Percentiles rank a stretch among this genome's conserved stretches.
phyloP scores from a whole-genome alignment of 2,888 invertebrate species.

The Pristionchus mayeri region DNA sequence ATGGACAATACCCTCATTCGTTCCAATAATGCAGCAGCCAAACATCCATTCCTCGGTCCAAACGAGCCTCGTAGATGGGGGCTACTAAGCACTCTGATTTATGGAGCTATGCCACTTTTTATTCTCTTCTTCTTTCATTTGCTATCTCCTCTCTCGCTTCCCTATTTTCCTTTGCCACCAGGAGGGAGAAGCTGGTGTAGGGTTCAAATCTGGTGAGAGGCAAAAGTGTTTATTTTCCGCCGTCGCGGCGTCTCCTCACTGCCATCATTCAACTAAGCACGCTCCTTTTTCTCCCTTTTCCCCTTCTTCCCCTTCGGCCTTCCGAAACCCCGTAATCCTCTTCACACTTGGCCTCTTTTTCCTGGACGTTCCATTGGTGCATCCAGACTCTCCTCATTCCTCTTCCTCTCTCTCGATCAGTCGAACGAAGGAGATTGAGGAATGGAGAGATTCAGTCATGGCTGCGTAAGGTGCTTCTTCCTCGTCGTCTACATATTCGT shows the following conservation, averaged over 20 bases:
- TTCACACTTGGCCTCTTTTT: slow-evolving; percentile 30
- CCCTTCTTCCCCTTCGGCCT: background rate
- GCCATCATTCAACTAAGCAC: slow-evolving; percentile 50
- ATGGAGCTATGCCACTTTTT: background rate
- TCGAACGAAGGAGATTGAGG: no score
- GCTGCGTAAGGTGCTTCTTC: background rate
- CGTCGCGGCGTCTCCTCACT: slow-evolving; percentile 37
- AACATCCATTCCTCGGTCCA: background rate
- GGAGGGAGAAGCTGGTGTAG: background rate
- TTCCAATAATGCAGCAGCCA: background rate
- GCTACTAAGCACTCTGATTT: slow-evolving; percentile 11
- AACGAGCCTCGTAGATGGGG: background rate
- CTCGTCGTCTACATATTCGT: background rate
- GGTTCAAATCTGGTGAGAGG: slow-evolving; percentile 24
- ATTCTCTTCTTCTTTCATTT: background rate
- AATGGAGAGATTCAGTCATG: no score
- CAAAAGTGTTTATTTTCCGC: slow-evolving; percentile 39
- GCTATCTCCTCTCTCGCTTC: background rate
- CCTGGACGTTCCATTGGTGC: background rate
- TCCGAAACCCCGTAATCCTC: slow-evolving; percentile 48
- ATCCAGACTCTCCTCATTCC: no score
- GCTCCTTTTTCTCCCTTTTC: background rate
- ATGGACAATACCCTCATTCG: background rate
- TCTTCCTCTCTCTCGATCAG: no score
- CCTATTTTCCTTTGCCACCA: background rate